phyloP scores from a whole-genome alignment of 2,888 invertebrate species.

The Hymenopus coronatus region DNA sequence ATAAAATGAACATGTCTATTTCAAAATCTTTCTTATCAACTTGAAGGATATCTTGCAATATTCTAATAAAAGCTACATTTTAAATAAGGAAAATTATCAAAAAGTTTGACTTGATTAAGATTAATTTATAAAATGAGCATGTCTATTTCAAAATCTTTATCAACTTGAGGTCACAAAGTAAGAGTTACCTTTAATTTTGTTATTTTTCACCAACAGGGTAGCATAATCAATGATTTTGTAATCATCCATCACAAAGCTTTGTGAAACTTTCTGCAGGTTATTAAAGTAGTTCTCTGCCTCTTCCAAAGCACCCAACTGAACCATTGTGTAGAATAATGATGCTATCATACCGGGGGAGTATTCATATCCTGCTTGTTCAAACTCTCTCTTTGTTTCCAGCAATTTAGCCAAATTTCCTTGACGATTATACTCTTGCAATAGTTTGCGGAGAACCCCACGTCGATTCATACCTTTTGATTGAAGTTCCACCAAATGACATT shows the following conservation, averaged over 20 bases:
- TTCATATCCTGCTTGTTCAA: conserved; percentile 49
- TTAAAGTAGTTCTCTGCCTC: conserved; percentile 54
- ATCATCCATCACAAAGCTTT: conserved; percentile 61
- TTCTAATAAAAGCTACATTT: neutral
- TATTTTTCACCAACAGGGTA: conserved; percentile 54
- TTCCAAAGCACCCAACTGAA: conserved; percentile 55
- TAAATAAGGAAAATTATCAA: neutral
- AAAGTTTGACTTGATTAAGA: neutral
- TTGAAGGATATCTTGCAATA: neutral
- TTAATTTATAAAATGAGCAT: neutral
- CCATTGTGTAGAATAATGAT: conserved; percentile 59
- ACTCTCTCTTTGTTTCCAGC: conserved; percentile 53
- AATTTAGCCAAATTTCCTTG: conserved; percentile 56
- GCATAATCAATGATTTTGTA: conserved; percentile 65
- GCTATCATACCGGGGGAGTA: conserved; percentile 66
- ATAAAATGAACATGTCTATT: neutral
- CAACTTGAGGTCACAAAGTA: neutral
- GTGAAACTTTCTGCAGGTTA: conserved; percentile 52
- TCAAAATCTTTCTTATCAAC: neutral
- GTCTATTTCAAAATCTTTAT: neutral
- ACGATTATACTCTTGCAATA: conserved; percentile 58
- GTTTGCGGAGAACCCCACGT: conserved; percentile 60
- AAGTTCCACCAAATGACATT: conserved; percentile 63
- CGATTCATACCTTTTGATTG: conserved; percentile 64
- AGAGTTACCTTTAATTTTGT: conserved; percentile 44